Base-by-base conservation (phyloP, 2,797 vertebrate species). In the Staurois parvus region DNA sequence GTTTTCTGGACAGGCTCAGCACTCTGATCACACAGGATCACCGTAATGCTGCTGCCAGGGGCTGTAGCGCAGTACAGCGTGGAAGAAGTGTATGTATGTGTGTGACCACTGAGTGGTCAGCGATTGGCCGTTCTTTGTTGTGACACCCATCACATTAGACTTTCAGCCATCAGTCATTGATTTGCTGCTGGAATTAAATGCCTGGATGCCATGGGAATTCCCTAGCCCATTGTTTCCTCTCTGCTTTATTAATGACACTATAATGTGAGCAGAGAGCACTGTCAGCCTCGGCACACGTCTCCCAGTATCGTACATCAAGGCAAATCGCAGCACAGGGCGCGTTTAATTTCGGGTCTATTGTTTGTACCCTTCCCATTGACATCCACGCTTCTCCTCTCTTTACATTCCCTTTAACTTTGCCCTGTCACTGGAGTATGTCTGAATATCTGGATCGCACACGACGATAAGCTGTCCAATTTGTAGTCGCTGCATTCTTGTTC, bases 211-310 rank as follows among this genome's bases (percentile, higher is more conserved):
- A 30, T 52, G 80, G 85, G 85, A 80, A 78, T 83, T 86, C 80
- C 80, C 85, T 79, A 24, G 12, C 42, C 84, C 48, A 69, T 85
- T 85, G 77, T 85, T 80, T 74, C 70, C 69, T 79, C 17, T 30
- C 32, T 81, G 59, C 24, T 52, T 74, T 59, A 72, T 72, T 77
- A 78, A 73, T 76, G 75, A 83, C 40, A 12, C n/a, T 37, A 34
- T 40, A 26, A 78, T 32, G 37, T 19, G 13, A 17, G 48, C 48
- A 17, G 48, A 17, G 48, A 19, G 48, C 42, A 48, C 62, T 67
- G 72, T 9, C 56, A 40, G 70, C 40, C 70, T 78, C 2, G n/a
- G 72, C 72, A 82, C 19, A 2, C 24, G 21, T 30, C 15, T 29
- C 0, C 0, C n/a, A 29, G 24, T 34, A 67, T 75, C 42, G 6